A percentile compares a stretch with the other conserved stretches of the same genome.
Conservation (phyloP, 2,113 vertebrate genomes). For the Strigops habroptila region DNA sequence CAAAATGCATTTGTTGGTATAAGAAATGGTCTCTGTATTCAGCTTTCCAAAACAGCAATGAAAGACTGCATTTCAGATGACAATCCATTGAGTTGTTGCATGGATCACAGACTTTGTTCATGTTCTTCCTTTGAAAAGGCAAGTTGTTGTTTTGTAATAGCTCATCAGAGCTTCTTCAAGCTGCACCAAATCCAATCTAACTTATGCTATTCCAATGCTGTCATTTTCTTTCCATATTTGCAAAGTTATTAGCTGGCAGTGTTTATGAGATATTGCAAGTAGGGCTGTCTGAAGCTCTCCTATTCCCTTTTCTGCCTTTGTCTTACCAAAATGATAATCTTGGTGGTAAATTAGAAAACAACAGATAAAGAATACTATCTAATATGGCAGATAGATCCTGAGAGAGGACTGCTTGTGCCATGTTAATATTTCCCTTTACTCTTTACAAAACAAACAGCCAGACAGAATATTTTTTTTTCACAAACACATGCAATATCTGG, state of each 20-base stretch:
- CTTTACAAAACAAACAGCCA: neutral
- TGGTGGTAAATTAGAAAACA: neutral
- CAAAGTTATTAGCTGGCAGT: neutral
- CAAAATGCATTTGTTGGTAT: neutral
- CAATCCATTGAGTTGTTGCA: neutral
- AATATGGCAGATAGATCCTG: neutral
- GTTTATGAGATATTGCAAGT: neutral
- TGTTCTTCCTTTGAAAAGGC: neutral
- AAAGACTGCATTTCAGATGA: fast-evolving
- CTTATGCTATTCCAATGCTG: neutral
- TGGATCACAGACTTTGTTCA: neutral
- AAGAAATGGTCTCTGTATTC: neutral
- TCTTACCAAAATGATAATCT: neutral
- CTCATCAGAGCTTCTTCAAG: neutral
- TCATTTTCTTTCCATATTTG: neutral
- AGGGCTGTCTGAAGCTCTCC: neutral
- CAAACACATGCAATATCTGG: neutral
- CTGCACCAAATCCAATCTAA: neutral
- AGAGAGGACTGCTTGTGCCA: neutral
- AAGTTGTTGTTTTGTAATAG: neutral
- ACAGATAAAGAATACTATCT: neutral
- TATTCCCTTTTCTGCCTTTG: neutral
- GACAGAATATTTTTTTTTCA: neutral
- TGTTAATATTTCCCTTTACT: neutral
- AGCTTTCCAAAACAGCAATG: neutral